These are phyloP conservation scores for Branchinecta sandiegonensis DNA, from an alignment of 2,888 invertebrate species.

Conservation along the genomic window DNA sequence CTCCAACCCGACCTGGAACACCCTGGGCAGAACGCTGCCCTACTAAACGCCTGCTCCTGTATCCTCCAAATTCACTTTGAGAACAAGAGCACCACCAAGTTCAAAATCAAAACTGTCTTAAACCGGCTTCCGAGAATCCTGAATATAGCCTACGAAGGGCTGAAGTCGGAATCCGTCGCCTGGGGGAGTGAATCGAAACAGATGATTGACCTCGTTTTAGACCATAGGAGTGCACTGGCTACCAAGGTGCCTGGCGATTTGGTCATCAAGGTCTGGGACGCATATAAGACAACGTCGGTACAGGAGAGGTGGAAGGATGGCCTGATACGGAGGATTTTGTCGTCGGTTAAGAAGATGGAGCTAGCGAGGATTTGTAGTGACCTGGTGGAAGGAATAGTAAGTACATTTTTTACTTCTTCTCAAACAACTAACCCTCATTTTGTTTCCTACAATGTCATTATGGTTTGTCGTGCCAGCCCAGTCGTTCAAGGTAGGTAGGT, in stretches of 20 bases:
- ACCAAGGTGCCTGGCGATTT: background rate
- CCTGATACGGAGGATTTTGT: background rate
- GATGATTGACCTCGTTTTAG: background rate
- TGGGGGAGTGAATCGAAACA: background rate
- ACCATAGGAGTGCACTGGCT: background rate
- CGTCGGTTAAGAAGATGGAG: background rate
- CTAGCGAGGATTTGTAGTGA: background rate
- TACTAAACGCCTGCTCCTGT: background rate
- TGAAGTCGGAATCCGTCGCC: background rate
- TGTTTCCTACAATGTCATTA: too few species aligned
- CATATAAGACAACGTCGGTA: background rate
- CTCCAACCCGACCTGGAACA: background rate
- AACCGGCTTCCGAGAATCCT: conserved; percentile 13
- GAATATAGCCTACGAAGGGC: background rate
- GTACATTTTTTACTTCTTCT: background rate
- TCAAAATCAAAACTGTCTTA: conserved; percentile 12
- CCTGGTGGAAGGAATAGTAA: background rate
- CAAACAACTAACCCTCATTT: background rate
- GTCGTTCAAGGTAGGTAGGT: too few species aligned
- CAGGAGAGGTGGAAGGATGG: conserved; percentile 10
- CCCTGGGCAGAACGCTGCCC: background rate
- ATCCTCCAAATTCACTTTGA: conserved; percentile 1
- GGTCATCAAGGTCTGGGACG: background rate
- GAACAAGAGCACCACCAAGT: background rate
- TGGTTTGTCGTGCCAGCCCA: too few species aligned